Evolutionary conservation across 2,113 vertebrate species (phyloP), one percentile per base, ranked within the genome.

Genomic region (Thalassoma bifasciatum): DNA sequence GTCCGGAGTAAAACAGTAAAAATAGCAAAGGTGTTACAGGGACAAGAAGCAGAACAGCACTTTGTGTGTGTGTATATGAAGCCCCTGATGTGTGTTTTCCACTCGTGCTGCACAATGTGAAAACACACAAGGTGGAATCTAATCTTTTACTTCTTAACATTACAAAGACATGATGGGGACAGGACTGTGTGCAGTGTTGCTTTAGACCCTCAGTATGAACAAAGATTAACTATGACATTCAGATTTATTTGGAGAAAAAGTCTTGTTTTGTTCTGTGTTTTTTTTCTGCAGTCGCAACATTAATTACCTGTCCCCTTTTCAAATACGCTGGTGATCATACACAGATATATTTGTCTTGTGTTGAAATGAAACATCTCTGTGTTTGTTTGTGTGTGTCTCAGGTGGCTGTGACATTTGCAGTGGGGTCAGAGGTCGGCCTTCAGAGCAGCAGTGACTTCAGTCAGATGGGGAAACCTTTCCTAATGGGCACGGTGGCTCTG

Each of bases 401-500:
- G 92, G 92, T 93, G 81, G 86, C 77, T 10, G 92, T 93, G 88
- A 94, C 91, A 77, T 95, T 94, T 85, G 88, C 90, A 23, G 88
- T 93, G 75, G 93, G 93, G 79, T 94, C 92, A 71, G 89, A 94
- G 78, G 91, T 95, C 56, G 91, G 89, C 71, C 92, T 92, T 38
- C 86, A 92, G 80, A 94, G 86, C 90, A 90, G 66, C 66, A 93
- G 81, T 50, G 92, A 93, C 88, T 93, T 93, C 90, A 87, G 85
- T 73, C 83, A 90, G 79, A 93, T 93, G 76, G 88, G 92, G 40
- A 92, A 89, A 70, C 92, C 92, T 84, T 94, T 94, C 79, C 83
- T 94, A 51, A 93, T 90, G 91, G 92, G 89, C 59, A 93, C 91
- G 21, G 90, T 93, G 63, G 92, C 93, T 79, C 89, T 93, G 34